A percentile compares a stretch with the other conserved stretches of the same genome.
Conservation (phyloP, 2,797 vertebrate genomes). For the Helicolenus hilgendorfi region DNA sequence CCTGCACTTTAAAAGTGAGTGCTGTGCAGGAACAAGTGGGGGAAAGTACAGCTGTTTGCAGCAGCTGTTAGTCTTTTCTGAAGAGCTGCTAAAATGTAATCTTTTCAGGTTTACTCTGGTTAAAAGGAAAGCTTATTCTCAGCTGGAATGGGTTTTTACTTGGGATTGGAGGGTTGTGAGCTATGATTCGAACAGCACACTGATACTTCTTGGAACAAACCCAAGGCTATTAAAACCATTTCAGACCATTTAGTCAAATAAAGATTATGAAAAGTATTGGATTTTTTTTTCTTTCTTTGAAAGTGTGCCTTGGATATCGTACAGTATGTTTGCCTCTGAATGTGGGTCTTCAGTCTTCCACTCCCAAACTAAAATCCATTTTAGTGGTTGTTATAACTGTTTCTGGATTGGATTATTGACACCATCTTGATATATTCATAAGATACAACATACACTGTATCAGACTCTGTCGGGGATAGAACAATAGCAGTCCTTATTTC, state of each 20-base stretch:
- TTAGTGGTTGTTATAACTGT: not conserved
- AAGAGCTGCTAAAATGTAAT: slow-evolving; percentile 28
- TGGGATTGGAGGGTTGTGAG: not conserved
- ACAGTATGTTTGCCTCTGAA: not conserved
- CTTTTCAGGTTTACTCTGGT: slow-evolving; percentile 20
- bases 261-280: not conserved
- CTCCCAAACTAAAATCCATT: not conserved
- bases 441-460: not conserved
- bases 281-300: not conserved
- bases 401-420: not conserved
- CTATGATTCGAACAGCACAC: not conserved
- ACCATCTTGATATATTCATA: not conserved
- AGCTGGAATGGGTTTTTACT: slow-evolving; percentile 17
- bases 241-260: slow-evolving; percentile 30
- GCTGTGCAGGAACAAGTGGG: slow-evolving; percentile 6
- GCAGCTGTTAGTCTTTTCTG: slow-evolving; percentile 25
- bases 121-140: slow-evolving; percentile 2
- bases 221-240: slow-evolving; percentile 43
- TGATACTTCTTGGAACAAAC: slow-evolving; percentile 7
- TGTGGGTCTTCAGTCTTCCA: not conserved
- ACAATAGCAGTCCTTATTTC: not conserved
- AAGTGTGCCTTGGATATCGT: not conserved
- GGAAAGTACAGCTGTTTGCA: slow-evolving; percentile 49
- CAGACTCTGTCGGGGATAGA: not conserved
- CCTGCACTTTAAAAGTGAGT: slow-evolving; percentile 27